A percentile compares a stretch with the other conserved stretches of the same genome.
Evolutionary conservation across 2,888 invertebrate genomes (phyloP).

Genomic region (Bellardia pandia): DNA sequence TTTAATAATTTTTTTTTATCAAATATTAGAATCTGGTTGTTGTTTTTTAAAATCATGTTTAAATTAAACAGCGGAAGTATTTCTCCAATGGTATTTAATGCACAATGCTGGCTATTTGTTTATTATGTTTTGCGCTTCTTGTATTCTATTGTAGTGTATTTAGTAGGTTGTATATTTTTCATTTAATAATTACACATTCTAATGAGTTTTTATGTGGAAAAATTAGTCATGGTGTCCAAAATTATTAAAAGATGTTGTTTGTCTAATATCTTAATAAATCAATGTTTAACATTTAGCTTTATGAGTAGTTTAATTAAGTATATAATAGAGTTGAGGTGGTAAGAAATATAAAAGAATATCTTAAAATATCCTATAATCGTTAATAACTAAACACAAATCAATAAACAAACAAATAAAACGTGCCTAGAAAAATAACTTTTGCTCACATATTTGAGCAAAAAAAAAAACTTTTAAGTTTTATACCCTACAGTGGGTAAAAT

Average conservation of each 20-base stretch:
- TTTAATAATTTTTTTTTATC: neutral
- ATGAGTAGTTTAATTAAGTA: neutral
- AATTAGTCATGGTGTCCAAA: conserved; percentile 41
- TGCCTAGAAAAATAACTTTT: neutral
- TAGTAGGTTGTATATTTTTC: neutral
- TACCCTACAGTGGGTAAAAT: neutral
- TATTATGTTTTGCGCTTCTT: neutral
- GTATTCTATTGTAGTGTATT: neutral
- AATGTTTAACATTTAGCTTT: neutral
- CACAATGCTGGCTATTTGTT: neutral
- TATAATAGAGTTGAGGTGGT: neutral
- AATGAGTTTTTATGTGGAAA: conserved; percentile 31
- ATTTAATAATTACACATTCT: conserved; percentile 38
- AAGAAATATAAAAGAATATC: neutral
- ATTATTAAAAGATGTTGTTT: conserved; percentile 40
- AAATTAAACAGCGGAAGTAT: conserved; percentile 41
- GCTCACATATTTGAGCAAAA: neutral
- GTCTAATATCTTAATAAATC: neutral
- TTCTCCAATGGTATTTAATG: conserved; percentile 9
- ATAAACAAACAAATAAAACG: conserved; percentile 6
- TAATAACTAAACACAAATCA: too few species aligned
- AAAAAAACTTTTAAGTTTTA: neutral
- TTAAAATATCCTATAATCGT: neutral
- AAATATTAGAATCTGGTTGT: neutral
- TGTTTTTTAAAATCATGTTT: conserved; percentile 10